Conservation (phyloP, 1,140 invertebrate genomes). For the Zaprionus davidi region DNA sequence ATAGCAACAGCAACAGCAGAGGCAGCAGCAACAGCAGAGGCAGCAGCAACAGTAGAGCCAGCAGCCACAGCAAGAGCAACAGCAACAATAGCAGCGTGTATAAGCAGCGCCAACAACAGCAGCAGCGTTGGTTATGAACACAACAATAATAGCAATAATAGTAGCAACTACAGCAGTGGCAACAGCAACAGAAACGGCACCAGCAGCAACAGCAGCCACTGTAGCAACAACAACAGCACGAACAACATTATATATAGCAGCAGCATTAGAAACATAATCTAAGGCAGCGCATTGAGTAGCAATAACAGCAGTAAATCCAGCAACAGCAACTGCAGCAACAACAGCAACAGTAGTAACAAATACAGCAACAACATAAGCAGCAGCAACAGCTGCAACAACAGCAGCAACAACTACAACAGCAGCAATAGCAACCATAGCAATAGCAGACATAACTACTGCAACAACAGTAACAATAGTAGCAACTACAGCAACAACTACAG, state of each 20-base stretch:
- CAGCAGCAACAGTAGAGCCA: conserved; percentile 11
- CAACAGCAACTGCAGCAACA: background rate
- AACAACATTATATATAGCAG: background rate
- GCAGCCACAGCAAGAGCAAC: conserved; percentile 37
- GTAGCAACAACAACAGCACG: too few species aligned
- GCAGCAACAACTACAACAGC: background rate
- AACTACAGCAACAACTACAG: background rate
- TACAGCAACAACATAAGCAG: too few species aligned
- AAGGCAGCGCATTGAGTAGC: too few species aligned
- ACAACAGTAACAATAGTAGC: background rate
- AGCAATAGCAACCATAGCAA: background rate
- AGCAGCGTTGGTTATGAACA: conserved; percentile 2
- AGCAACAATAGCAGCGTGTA: conserved; percentile 25
- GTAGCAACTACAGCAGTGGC: too few species aligned
- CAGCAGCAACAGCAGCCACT: conserved; percentile 14
- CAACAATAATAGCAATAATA: too few species aligned
- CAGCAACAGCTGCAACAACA: background rate
- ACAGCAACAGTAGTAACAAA: background rate
- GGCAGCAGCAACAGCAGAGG: background rate
- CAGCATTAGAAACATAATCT: background rate
- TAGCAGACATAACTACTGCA: background rate
- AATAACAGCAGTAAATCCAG: conserved; percentile 24
- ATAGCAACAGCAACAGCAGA: conserved; percentile 9
- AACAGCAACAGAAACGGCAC: conserved; percentile 13
- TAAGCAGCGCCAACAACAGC: conserved; percentile 20